Evolutionary conservation across 2,113 vertebrate genomes (phyloP).

Genomic region (Eublepharis macularius): DNA sequence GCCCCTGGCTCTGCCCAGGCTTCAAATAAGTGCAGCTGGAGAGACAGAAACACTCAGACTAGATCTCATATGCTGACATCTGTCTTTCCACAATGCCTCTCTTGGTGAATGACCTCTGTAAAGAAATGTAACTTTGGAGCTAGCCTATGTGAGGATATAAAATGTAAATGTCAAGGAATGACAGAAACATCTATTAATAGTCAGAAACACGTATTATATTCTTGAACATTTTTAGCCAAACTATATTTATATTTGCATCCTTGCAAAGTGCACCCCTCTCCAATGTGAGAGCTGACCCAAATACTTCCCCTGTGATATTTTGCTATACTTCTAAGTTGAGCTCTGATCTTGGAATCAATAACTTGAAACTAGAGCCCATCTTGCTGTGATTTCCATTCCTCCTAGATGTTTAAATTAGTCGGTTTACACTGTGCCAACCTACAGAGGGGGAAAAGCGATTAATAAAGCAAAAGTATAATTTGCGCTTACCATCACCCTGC

Average conservation of each 20-base stretch:
- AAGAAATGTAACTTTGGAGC: background rate
- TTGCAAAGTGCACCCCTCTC: background rate
- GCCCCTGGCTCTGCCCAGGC: no score
- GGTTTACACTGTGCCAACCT: background rate
- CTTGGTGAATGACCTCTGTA: background rate
- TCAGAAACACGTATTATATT: background rate
- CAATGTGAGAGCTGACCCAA: background rate
- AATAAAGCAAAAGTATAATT: background rate
- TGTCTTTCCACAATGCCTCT: no score
- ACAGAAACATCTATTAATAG: background rate
- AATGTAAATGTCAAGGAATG: background rate
- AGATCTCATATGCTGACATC: no score
- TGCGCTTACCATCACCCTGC: background rate
- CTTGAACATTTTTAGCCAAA: slow-evolving; percentile 16
- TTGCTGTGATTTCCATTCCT: background rate
- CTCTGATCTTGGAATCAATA: slow-evolving; percentile 16
- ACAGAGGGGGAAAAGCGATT: background rate
- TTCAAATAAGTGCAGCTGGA: no score
- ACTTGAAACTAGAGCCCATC: slow-evolving; percentile 8
- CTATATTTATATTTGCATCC: background rate
- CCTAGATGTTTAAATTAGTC: slow-evolving; percentile 10
- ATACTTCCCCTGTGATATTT: slow-evolving; percentile 2
- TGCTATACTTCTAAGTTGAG: slow-evolving; percentile 1
- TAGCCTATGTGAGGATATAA: background rate
- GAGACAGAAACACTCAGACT: no score